Conservation (phyloP, 2,888 invertebrate genomes). For the Papilio demoleus region DNA sequence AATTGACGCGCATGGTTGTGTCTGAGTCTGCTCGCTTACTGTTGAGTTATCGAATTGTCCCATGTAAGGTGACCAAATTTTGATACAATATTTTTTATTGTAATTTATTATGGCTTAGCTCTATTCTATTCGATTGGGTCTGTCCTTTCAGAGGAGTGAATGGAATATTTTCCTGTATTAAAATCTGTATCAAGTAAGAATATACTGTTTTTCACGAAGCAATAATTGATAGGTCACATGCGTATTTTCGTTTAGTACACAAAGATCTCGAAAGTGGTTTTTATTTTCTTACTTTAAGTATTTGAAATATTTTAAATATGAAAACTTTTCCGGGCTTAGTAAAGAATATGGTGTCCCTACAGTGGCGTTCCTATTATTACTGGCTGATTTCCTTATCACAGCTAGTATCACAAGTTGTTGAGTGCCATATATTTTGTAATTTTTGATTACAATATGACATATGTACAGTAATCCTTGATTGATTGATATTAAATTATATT, state of each 20-base stretch:
- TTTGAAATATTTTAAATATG: no score
- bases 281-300: no score
- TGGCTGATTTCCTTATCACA: constrained; percentile 70
- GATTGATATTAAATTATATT: constrained; percentile 49
- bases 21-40: constrained; percentile 60
- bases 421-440: constrained; percentile 60
- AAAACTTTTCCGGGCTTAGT: background rate
- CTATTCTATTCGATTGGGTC: background rate
- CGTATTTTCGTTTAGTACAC: no score
- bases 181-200: background rate
- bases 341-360: constrained; percentile 40
- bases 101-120: background rate
- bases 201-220: background rate
- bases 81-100: background rate
- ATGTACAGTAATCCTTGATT: constrained; percentile 56
- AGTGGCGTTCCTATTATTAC: constrained; percentile 58
- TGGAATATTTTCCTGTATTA: background rate
- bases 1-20: constrained; percentile 49
- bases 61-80: constrained; percentile 19
- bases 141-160: background rate
- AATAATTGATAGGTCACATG: no score
- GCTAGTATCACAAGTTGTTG: constrained; percentile 67
- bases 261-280: no score
- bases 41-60: constrained; percentile 59
- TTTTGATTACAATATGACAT: constrained; percentile 51